A percentile compares a stretch with the other conserved stretches of the same genome.
Evolutionary conservation across 2,797 vertebrate species (phyloP).

Genomic region (Enteromius anoplus): DNA sequence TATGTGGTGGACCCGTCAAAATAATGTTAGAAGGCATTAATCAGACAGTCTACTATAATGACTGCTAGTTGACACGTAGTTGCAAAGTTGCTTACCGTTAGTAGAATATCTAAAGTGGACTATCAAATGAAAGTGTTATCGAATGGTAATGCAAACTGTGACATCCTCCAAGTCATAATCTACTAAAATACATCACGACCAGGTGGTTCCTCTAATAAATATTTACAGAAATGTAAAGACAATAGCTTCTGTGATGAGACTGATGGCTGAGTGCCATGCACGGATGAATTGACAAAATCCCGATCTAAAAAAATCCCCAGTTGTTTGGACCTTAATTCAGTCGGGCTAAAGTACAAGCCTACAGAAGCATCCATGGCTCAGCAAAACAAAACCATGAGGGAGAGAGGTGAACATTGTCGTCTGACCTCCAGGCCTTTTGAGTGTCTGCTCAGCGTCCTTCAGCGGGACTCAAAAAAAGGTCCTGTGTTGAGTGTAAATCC

Average conservation of each 20-base stretch:
- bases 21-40: too few species aligned
- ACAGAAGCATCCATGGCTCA: not conserved
- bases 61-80: too few species aligned
- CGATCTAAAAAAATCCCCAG: conserved; percentile 17
- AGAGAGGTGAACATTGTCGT: not conserved
- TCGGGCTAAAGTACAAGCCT: conserved; percentile 25
- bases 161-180: not conserved
- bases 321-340: conserved; percentile 27
- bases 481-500: not conserved
- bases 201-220: not conserved
- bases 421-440: conserved; percentile 11
- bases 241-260: conserved; percentile 3
- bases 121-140: too few species aligned
- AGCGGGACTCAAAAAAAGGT: not conserved
- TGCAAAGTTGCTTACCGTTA: too few species aligned
- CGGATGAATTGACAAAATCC: conserved; percentile 4
- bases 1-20: too few species aligned
- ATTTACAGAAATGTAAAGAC: not conserved
- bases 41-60: too few species aligned
- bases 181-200: not conserved
- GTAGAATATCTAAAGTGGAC: too few species aligned
- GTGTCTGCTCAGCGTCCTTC: not conserved
- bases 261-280: not conserved
- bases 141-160: not conserved
- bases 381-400: not conserved